Evolutionary conservation across 1,140 invertebrate species (phyloP), one percentile per base, ranked within the genome.

Genomic region (Bilobella aurantiaca): DNA sequence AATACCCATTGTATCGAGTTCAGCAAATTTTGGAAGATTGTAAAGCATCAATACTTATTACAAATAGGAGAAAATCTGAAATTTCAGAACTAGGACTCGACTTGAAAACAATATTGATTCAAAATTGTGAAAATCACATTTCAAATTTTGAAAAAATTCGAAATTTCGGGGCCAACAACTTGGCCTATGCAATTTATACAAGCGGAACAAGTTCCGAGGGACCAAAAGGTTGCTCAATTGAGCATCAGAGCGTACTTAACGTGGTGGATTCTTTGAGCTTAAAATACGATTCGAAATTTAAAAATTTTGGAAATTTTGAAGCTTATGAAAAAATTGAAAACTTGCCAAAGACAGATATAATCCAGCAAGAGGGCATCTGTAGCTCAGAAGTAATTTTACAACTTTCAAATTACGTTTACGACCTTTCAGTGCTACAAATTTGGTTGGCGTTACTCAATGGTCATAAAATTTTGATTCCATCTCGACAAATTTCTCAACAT

Each of bases 21-120:
- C 14, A 60, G 5, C 53, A 16, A n/a, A 65, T 60, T 3, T 42
- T 65, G n/a, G 21, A 65, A 1, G 64, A 65, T 18, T 42, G 34
- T 18, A 42, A 42, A 18, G 8, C 34, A 8, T 18, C 18, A 18
- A 18, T 42, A 8, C 8, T 42, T 12, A 42, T 42, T 42, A 12
- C 34, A 42, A 42, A 42, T 18, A 42, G 18, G 18, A 18, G 34
- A 18, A 42, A 42, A 12, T 18, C n/a, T n/a, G n/a, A n/a, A n/a
- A n/a, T n/a, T n/a, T n/a, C n/a, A n/a, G n/a, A 42, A 42, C 8
- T 18, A 42, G 34, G 8, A 42, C 34, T 12, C 34, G 18, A 42
- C 8, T 42, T 42, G 18, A 42, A 42, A 18, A 42, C 34, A 42
- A 8, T n/a, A n/a, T n/a, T n/a, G n/a, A n/a, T n/a, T n/a, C n/a